These are phyloP conservation scores for Tragulus kanchil DNA, from an alignment of 2,113 vertebrate genomes.

Conservation along the genomic window DNA sequence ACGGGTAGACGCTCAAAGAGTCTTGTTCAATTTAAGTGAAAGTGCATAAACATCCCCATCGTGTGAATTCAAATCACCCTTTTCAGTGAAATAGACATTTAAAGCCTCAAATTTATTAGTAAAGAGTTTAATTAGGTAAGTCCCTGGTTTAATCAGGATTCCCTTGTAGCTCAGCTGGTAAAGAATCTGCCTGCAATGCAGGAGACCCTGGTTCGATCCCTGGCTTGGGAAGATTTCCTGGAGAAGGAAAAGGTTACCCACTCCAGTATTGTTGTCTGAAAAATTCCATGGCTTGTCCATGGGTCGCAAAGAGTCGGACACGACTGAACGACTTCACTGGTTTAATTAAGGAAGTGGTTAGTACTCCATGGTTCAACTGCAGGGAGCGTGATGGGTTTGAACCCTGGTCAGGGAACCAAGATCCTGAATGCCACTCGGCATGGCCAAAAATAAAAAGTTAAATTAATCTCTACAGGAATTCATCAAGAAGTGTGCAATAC, in stretches of 20 bases:
- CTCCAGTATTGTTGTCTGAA: no score
- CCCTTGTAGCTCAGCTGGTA: no score
- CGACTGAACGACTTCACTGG: no score
- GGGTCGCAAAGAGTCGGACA: no score
- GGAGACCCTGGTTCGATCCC: no score
- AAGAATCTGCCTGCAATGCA: no score
- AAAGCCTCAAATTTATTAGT: neutral
- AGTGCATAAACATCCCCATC: neutral
- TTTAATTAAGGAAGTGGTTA: neutral
- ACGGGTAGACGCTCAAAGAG: fast-evolving
- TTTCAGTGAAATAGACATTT: neutral
- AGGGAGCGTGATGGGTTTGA: neutral
- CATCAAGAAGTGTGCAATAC: neutral
- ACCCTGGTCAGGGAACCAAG: neutral
- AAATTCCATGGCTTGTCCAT: no score
- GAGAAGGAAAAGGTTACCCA: no score
- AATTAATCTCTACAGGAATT: neutral
- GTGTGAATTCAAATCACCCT: neutral
- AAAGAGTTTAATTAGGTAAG: neutral
- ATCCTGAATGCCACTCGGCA: neutral
- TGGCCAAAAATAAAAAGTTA: neutral
- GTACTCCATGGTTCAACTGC: neutral
- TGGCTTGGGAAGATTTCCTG: no score
- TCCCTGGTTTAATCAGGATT: neutral
- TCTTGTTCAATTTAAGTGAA: neutral